phyloP scores from a whole-genome alignment of 2,113 vertebrate genomes.

The Lathamus discolor region DNA sequence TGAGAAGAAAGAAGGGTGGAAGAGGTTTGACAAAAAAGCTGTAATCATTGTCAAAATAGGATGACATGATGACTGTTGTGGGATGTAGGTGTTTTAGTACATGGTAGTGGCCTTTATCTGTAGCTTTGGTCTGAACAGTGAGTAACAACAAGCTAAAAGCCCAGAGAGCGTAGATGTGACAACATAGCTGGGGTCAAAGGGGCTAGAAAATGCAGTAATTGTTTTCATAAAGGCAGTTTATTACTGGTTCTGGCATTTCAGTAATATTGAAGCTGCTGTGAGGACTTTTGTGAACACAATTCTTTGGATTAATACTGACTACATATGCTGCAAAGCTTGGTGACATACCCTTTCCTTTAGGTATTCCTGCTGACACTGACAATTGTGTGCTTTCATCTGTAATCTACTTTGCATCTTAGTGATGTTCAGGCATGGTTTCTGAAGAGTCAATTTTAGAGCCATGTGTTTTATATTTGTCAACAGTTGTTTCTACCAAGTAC shows the following conservation, averaged over 20 bases:
- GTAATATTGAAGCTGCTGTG: neutral
- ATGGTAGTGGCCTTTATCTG: neutral
- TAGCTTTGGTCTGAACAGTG: neutral
- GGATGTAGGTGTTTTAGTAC: neutral
- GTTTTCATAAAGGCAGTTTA: neutral
- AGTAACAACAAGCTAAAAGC: neutral
- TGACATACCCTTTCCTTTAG: neutral
- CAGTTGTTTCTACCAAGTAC: neutral
- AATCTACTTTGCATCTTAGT: neutral
- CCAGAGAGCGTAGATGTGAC: neutral
- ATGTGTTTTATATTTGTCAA: neutral
- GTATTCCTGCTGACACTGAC: neutral
- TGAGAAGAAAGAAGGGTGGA: neutral
- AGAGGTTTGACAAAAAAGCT: neutral
- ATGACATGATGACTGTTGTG: neutral
- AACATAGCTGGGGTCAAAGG: neutral
- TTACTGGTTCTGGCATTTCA: neutral
- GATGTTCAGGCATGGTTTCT: neutral
- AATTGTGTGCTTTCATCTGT: neutral
- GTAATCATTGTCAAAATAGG: neutral
- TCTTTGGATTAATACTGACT: neutral
- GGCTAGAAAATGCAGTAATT: neutral
- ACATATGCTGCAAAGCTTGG: fast-evolving
- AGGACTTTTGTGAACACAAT: neutral
- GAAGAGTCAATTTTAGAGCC: neutral